phyloP scores from a whole-genome alignment of 2,888 invertebrate genomes.

The Syrista parreyssii region DNA sequence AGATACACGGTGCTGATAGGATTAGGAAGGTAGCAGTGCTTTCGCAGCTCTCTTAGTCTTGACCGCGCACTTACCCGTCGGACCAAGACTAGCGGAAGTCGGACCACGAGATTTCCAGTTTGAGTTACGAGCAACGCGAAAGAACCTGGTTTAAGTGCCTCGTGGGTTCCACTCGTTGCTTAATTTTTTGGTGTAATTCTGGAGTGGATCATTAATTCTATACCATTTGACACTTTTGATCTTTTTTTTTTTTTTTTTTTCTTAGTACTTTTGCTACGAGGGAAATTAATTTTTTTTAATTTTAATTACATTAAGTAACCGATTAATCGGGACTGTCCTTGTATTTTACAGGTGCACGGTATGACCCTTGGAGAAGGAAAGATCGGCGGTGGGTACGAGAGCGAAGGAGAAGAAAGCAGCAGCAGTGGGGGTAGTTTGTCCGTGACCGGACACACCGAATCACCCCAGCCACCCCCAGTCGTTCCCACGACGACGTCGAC shows the following conservation, averaged over 20 bases:
- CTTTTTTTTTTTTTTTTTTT: no score
- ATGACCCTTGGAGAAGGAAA: slow-evolving; percentile 68
- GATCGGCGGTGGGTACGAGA: slow-evolving; percentile 79
- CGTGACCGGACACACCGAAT: slow-evolving; percentile 69
- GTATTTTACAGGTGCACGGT: slow-evolving; percentile 73
- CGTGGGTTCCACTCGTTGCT: no score
- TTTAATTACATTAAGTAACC: no score
- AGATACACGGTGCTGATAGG: slow-evolving; percentile 49
- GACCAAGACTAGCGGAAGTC: slow-evolving; percentile 53
- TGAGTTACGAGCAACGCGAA: slow-evolving; percentile 47
- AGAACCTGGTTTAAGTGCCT: no score
- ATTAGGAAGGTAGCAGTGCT: slow-evolving; percentile 20
- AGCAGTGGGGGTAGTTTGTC: slow-evolving; percentile 81
- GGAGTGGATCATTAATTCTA: no score
- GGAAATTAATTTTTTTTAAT: no score
- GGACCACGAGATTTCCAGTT: slow-evolving; percentile 53
- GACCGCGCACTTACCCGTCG: slow-evolving; percentile 10
- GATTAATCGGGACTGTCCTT: not conserved
- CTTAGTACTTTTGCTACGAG: no score
- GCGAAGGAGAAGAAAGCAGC: slow-evolving; percentile 89
- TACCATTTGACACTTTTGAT: no score
- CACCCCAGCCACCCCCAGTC: slow-evolving; percentile 71
- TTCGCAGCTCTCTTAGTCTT: no score
- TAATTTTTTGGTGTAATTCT: no score
- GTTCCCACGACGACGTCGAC: slow-evolving; percentile 57